Base-by-base conservation (phyloP, 2,797 vertebrate species). In the Echeneis naucrates region DNA sequence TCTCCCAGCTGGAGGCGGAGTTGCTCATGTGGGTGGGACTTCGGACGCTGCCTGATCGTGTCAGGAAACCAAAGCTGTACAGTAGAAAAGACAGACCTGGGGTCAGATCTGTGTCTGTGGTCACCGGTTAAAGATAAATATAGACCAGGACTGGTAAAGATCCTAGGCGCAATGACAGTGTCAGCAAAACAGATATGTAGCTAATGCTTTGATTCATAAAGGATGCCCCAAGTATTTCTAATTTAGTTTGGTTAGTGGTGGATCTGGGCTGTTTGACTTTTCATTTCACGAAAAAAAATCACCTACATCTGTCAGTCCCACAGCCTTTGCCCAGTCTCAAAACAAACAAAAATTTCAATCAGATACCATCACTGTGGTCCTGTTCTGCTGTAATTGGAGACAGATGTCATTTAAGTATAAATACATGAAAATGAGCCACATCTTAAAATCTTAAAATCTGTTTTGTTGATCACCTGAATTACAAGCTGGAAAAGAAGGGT, bases 31-130 rank as follows among this genome's bases (percentile, higher is more conserved):
- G 27, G 78, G 87, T 65, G 84, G 87, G 87, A 84, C 87, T 90
- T 64, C 75, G 87, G 27, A 63, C 44, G 83, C 85, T 93, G 86
- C 91, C 88, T 21, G 91, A 90, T 24, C 90, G 92, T 26, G 96
- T 94, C 93, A 97, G 96, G 52, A 95, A 94, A 67, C 95, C 94
- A 86, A 99, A 98, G 85, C 96, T 99, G 90, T 62, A 72, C 61
- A 82, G 83, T n/a, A 75, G 80, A 61, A 63, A 60, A 81, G 57
- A 82, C 61, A 78, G 65, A 48, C 59, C 64, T 54, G 83, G 24
- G 83, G 85, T 89, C 78, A 91, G 77, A 76, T 65, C n/a, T n/a
- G n/a, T n/a, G n/a, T n/a, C 63, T 53, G 75, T 12, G 51, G 76
- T 65, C 58, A 11, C 69, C 85, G 83, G 88, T 90, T 87, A 92